These are phyloP conservation scores for Corydoras sp. DNA, from an alignment of 2,113 vertebrate species.

Conservation along the genomic window DNA sequence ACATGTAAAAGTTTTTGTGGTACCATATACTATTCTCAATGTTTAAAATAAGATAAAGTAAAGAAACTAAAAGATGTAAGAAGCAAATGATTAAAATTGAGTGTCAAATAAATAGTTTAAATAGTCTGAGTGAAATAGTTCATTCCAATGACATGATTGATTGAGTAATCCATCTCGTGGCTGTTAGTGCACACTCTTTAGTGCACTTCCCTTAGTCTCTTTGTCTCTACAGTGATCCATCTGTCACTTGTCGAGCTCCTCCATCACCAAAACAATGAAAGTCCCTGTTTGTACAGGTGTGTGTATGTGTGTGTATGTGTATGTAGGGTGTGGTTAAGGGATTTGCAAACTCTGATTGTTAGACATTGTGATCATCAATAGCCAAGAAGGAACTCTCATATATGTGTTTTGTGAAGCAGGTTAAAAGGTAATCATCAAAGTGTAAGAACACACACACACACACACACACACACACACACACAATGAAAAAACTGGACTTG, in stretches of 20 bases:
- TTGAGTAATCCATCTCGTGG: no score
- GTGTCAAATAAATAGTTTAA: no score
- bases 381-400: constrained; percentile 30
- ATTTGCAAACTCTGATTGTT: constrained; percentile 36
- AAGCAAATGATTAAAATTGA: no score
- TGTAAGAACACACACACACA: no score
- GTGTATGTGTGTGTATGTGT: constrained; percentile 37
- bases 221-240: constrained; percentile 42
- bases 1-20: no score
- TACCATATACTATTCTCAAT: no score
- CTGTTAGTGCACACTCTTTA: background rate
- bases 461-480: no score
- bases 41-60: no score
- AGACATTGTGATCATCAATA: constrained; percentile 35
- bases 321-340: constrained; percentile 40
- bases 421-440: constrained; percentile 9
- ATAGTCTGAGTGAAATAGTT: no score
- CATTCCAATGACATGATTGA: no score
- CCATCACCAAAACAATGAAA: constrained; percentile 34
- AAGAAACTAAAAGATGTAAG: no score
- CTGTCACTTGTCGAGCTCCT: constrained; percentile 43
- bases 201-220: constrained; percentile 8
- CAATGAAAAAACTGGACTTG: no score
- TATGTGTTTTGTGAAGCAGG: constrained; percentile 35
- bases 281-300: constrained; percentile 65